Evolutionary conservation across 2,113 vertebrate species (phyloP).

Genomic region (Periophthalmodon schlosseri): DNA sequence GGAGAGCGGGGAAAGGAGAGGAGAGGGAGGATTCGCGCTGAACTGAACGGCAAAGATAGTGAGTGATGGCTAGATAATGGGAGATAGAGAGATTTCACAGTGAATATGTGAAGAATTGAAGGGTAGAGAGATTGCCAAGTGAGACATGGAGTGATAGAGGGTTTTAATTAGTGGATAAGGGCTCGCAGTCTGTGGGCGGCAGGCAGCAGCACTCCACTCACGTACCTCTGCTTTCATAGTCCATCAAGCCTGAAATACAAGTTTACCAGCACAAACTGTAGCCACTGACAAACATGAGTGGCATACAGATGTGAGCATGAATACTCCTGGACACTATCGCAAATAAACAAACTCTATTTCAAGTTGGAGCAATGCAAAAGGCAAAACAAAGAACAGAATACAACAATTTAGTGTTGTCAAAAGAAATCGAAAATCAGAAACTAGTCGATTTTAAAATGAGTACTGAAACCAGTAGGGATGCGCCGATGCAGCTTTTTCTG

Average conservation of each 20-base stretch:
- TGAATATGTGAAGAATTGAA: constrained; percentile 53
- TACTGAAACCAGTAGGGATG: too few species aligned
- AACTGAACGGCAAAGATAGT: constrained; percentile 36
- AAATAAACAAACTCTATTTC: constrained; percentile 14
- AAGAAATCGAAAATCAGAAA: too few species aligned
- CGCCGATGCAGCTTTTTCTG: too few species aligned
- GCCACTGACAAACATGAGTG: constrained; percentile 15
- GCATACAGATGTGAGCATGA: constrained; percentile 7
- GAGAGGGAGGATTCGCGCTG: constrained; percentile 17
- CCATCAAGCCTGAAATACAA: constrained; percentile 72
- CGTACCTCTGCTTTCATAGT: constrained; percentile 72
- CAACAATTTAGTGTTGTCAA: too few species aligned
- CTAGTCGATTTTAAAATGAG: too few species aligned
- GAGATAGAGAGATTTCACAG: constrained; percentile 57
- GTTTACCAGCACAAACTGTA: constrained; percentile 62
- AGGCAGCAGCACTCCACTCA: constrained; percentile 42
- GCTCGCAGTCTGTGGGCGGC: constrained; percentile 57
- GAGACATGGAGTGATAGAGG: constrained; percentile 67
- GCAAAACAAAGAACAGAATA: not conserved
- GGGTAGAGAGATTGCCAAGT: constrained; percentile 66
- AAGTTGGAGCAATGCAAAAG: not conserved
- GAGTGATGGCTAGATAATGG: constrained; percentile 62
- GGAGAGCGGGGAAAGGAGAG: not conserved
- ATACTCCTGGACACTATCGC: constrained; percentile 12
- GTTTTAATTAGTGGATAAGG: constrained; percentile 76